These are phyloP conservation scores for Diachasmimorpha longicaudata DNA, from an alignment of 1,140 invertebrate species.

Conservation along the genomic window DNA sequence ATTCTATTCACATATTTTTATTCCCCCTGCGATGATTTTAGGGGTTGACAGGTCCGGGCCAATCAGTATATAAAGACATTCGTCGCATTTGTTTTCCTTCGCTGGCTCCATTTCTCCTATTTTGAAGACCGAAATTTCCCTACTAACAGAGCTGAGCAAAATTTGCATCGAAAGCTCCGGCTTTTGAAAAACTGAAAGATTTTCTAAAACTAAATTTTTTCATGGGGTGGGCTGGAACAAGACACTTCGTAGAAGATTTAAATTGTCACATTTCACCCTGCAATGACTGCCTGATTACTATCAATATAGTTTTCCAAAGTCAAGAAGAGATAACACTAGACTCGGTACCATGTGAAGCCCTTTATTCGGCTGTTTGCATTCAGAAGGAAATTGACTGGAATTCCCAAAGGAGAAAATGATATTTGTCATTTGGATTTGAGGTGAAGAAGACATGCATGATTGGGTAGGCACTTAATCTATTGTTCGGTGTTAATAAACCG, in stretches of 20 bases:
- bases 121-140: too few species aligned
- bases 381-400: background rate
- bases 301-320: too few species aligned
- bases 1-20: conserved; percentile 24
- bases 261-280: too few species aligned
- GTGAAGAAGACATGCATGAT: background rate
- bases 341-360: too few species aligned
- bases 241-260: too few species aligned
- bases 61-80: background rate
- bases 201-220: too few species aligned
- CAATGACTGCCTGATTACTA: too few species aligned
- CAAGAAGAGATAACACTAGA: too few species aligned
- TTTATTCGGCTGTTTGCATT: background rate
- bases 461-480: conserved; percentile 25
- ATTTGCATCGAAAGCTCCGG: background rate
- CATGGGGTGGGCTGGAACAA: too few species aligned
- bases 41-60: background rate
- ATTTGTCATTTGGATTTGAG: background rate
- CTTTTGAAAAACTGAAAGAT: too few species aligned
- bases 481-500: conserved; percentile 32
- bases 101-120: too few species aligned
- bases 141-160: too few species aligned
- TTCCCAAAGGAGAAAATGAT: background rate
- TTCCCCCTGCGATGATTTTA: background rate
- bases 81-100: background rate